Base-by-base conservation (phyloP, 2,888 invertebrate species). In the Beris chalybata region DNA sequence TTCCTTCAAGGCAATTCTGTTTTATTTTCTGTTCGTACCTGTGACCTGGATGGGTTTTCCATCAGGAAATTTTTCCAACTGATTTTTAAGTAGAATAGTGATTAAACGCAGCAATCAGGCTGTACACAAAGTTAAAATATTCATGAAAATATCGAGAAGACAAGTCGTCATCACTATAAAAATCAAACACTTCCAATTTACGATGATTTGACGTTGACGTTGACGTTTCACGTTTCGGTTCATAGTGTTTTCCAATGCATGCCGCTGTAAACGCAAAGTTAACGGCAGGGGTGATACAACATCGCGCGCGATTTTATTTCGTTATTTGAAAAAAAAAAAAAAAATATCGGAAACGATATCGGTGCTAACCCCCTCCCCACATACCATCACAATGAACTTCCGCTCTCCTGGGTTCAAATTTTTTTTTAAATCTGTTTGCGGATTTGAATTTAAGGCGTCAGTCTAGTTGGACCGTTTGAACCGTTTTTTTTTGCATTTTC, bases 101-200 rank as follows among this genome's bases (percentile, higher is more conserved):
- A 7, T 7, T 7, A 38, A 38, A 7, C 7, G 1, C 38, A 9
- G 38, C 38, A 38, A 38, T 38, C 38, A 54, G 5, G 13, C 12
- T 11, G 5, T 30, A 29, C 4, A 6, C 15, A 56, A 56, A 15
- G 13, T 15, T 5, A 13, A 56, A 4, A 56, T 38, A 31, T 22
- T 55, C n/a, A 12, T 5, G 43, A 56, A 56, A 56, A 15, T 30
- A 57, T 13, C 22, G 32, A 32, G 48, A 13, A 13, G 29, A 50
- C 12, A 30, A 15, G 12, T 47, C 59, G 61, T 61, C 61, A 61
- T 52, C 61, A 61, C 61, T 52, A 12, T 22, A 50, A 59, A 48
- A 50, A 38, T 32, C 22, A 30, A 59, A 59, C 58, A 59, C 50
- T 59, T 48, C 15, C 31, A 48, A 47, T 48, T 31, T 47, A 58